A percentile compares a stretch with the other conserved stretches of the same genome.
Conservation (phyloP, 2,113 vertebrate genomes). For the Gavialis gangeticus region DNA sequence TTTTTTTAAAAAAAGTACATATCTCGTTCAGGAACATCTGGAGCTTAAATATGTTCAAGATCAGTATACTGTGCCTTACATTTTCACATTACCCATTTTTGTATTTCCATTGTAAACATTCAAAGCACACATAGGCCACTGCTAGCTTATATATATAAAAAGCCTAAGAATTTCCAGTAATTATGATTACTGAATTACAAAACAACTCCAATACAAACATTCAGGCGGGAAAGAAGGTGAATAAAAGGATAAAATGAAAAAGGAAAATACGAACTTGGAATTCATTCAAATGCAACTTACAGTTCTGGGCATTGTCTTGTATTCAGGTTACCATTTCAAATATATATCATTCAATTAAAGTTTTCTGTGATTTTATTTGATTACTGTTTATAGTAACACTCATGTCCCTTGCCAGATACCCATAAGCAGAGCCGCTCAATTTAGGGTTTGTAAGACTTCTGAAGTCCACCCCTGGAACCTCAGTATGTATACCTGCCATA, state of each 20-base stretch:
- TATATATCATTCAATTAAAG: neutral
- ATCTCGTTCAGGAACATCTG: neutral
- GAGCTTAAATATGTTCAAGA: neutral
- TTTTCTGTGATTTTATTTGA: neutral
- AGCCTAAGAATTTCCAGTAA: neutral
- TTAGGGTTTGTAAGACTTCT: neutral
- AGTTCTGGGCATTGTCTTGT: too few relatives aligned
- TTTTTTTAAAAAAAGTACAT: neutral
- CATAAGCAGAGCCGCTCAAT: neutral
- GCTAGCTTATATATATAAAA: neutral
- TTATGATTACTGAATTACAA: neutral
- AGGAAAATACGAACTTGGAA: neutral
- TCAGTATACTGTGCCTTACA: neutral
- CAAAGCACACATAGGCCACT: neutral
- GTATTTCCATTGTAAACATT: neutral
- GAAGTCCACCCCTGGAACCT: neutral
- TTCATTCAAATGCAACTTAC: neutral
- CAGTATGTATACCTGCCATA: accelerated
- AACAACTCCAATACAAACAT: neutral
- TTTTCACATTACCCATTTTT: neutral
- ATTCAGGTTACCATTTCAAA: neutral
- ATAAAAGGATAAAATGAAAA: neutral
- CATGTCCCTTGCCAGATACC: neutral
- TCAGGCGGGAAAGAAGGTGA: neutral
- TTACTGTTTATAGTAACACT: neutral